Evolutionary conservation across 2,888 invertebrate species (phyloP), one percentile per base, ranked within the genome.

Genomic region (Schizaphis graminum): DNA sequence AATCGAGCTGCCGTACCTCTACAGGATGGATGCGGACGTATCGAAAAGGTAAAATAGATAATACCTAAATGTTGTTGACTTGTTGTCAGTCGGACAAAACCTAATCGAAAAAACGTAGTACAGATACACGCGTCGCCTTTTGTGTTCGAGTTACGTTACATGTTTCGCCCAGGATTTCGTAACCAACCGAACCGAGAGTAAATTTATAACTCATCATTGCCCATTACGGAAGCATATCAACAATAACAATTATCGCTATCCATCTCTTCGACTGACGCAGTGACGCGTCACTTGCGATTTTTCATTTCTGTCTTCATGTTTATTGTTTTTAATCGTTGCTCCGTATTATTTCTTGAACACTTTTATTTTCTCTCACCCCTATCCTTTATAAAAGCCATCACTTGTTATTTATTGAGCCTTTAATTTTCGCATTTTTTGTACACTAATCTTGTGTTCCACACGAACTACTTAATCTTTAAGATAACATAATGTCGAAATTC

Each of bases 1-100:
- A 41, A 61, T 26, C 8, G 67, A n/a, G 77, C 35, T 77, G 77
- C 77, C 77, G 77, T 77, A 77, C 21, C 21, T 35, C 35, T 53
- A 53, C 77, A 41, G 35, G 53, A 91, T 94, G 94, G 91, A 94
- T 86, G 90, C 90, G 57, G 90, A 93, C 67, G 90, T 94, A 44
- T 91, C 90, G 67, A 94, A 94, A 94, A 94, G 90, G 94, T 94
- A 93, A 61, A 41, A 84, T 77, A 41, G 35, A 35, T 77, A 35
- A 21, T 77, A 35, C 77, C 21, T 35, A 8, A 35, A 21, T 26
- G 77, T 77, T 35, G 67, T 77, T 35, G 35, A 53, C 21, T 53
- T 53, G 77, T 77, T 7, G 77, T 77, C 77, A 21, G 77, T 77
- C 21, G 8, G 21, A 77, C 35, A 16, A 7, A 35, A 77, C 21